These are phyloP conservation scores for Paragorgia papillata DNA, from an alignment of 92 coral and sea anemone species.

Conservation along the genomic window DNA sequence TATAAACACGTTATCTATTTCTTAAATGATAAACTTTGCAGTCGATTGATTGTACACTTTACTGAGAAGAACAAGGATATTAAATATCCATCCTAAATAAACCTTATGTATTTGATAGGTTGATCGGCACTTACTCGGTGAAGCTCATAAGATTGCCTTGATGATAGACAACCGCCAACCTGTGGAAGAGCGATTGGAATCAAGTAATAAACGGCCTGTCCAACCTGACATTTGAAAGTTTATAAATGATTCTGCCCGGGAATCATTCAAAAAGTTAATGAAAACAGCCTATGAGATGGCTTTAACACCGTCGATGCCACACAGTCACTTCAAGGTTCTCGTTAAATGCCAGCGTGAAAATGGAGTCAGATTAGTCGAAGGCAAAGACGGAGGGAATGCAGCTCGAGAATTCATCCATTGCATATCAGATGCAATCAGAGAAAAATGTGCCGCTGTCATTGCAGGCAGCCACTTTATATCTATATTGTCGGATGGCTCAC, in stretches of 20 bases:
- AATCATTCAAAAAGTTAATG: conserved; percentile 19
- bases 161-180: conserved; percentile 16
- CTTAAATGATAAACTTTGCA: background rate
- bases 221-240: conserved; percentile 16
- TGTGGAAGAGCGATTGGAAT: background rate
- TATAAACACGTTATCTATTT: too few relatives aligned
- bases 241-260: conserved; percentile 15
- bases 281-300: conserved; percentile 30
- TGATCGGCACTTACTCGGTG: conserved; percentile 11
- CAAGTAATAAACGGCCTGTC: background rate
- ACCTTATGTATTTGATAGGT: background rate
- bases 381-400: conserved; percentile 42
- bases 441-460: too few relatives aligned
- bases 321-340: too few relatives aligned
- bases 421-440: conserved; percentile 33
- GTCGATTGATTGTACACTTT: background rate
- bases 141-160: conserved; percentile 2
- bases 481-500: conserved; percentile 31
- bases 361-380: conserved; percentile 33
- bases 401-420: conserved; percentile 23
- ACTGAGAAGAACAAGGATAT: too few relatives aligned
- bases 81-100: too few relatives aligned
- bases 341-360: conserved; percentile 45
- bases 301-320: conserved; percentile 23
- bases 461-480: conserved; percentile 43